Evolutionary conservation across 2,888 invertebrate genomes (phyloP), one percentile per base, ranked within the genome.

Genomic region (Metopia argyrocephala): DNA sequence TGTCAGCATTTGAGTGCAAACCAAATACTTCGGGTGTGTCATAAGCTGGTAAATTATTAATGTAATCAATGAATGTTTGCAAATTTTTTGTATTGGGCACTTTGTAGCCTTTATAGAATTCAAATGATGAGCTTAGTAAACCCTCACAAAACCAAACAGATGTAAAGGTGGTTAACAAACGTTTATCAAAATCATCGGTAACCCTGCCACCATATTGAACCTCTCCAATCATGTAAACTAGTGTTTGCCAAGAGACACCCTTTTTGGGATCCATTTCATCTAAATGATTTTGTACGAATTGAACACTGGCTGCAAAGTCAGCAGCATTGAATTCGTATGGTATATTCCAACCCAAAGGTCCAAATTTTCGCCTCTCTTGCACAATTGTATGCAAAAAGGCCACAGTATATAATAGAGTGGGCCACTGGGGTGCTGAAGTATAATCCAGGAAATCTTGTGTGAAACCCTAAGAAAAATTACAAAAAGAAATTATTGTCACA

Each of bases 261-360:
- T 97, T 97, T 88, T 98, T 98, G 0, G 97, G 96, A 90, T 98
- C 98, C 92, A 98, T 96, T 89, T 98, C 98, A 88, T 98, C 98
- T 76, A 98, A 91, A 91, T 98, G 98, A 89, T 98, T 98, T 90
- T 98, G 98, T 78, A 98, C 93, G 89, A 98, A 98, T 90, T 98
- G 98, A 1, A 98, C 96, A 79, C 98, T 96, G 2, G 98, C 97
- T 2, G 96, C 96, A 88, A 98, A 98, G 90, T 98, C 98, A 0
- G 98, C 96, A 91, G 98, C 98, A 91, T 91, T 91, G 89, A 98
- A 98, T 90, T 98, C 98, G 86, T 98, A 98, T 0, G 98, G 97
- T 83, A 98, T 93, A 89, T 98, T 98, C 98, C 98, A 98, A 7
- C 98, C 98, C 15, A 98, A 92, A 0, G 98, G 97, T 0, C 98